Evolutionary conservation across 2,888 invertebrate genomes (phyloP).

Genomic region (Leucophora obtusa): DNA sequence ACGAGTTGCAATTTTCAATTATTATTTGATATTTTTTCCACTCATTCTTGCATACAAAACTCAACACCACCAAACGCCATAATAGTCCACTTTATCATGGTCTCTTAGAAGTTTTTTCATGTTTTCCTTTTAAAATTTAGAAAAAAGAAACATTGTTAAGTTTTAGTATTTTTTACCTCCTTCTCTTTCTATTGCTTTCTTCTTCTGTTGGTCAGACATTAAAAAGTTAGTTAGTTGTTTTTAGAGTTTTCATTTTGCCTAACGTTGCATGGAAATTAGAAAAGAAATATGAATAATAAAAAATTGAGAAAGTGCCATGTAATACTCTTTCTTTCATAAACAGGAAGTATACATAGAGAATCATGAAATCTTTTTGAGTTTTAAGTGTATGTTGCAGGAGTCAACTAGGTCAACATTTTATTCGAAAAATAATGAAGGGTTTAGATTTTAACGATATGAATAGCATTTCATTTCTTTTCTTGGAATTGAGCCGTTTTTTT

Average conservation of each 20-base stretch:
- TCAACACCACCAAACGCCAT: not conserved
- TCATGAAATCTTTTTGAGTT: not conserved
- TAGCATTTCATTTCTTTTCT: too few relatives aligned
- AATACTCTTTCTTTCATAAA: not conserved
- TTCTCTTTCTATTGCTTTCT: not conserved
- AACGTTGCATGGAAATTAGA: conserved; percentile 38
- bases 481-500: too few relatives aligned
- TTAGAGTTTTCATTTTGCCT: conserved; percentile 32
- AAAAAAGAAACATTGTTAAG: not conserved
- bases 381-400: not conserved
- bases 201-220: conserved; percentile 20
- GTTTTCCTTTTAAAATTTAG: not conserved
- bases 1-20: conserved; percentile 55
- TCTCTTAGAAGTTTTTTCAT: conserved; percentile 12
- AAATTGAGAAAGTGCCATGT: not conserved
- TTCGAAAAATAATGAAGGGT: too few relatives aligned
- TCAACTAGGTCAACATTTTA: too few relatives aligned
- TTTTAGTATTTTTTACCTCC: not conserved
- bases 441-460: too few relatives aligned
- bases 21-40: conserved; percentile 28
- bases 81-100: conserved; percentile 27
- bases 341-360: not conserved
- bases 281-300: not conserved
- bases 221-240: conserved; percentile 36
- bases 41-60: not conserved